Evolutionary conservation across 1,140 invertebrate genomes (phyloP), one percentile per base, ranked within the genome.

Genomic region (Pogonognathellus flavescens): DNA sequence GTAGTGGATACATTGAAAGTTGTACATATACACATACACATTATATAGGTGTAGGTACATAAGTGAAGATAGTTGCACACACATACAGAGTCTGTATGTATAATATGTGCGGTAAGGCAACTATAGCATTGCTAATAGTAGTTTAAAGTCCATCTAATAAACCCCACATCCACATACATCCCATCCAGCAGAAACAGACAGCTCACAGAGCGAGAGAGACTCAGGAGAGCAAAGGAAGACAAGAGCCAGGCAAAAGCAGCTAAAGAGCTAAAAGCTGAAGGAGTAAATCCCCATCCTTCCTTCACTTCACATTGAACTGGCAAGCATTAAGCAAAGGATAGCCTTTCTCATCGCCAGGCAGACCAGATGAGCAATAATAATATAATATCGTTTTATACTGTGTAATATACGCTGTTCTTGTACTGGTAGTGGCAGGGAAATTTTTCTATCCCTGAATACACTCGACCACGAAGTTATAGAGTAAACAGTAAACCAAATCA

Each of bases 121-220:
- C 22, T 25, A 60, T 16, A 60, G 59, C 31, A 41, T 41, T 18
- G 59, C n/a, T n/a, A 60, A 20, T 70, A 70, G 25, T 70, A 70
- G 62, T 70, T 70, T 70, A 70, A 70, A 70, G 62, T 70, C 62
- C 62, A 70, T 70, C 62, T 70, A 60, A 70, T 70, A 70, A 70
- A 70, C 62, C 62, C 62, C 22, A 70, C 62, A 41, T 70, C n/a
- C n/a, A n/a, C n/a, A 57, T 9, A 57, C n/a, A 57, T 57, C 31
- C 31, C 31, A n/a, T 57, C 11, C 53, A 57, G n/a, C n/a, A 13
- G 9, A 9, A 57, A n/a, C 53, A 57, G 53, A 57, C 53, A n/a
- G n/a, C n/a, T n/a, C n/a, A n/a, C n/a, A n/a, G n/a, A n/a, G n/a
- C n/a, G n/a, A 57, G 31, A 41, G 31, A 41, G 31, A 57, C 53